A percentile compares a stretch with the other conserved stretches of the same genome.
These are phyloP conservation scores for Chrysoperla carnea DNA, from an alignment of 1,140 invertebrate genomes.

Conservation along the genomic window DNA sequence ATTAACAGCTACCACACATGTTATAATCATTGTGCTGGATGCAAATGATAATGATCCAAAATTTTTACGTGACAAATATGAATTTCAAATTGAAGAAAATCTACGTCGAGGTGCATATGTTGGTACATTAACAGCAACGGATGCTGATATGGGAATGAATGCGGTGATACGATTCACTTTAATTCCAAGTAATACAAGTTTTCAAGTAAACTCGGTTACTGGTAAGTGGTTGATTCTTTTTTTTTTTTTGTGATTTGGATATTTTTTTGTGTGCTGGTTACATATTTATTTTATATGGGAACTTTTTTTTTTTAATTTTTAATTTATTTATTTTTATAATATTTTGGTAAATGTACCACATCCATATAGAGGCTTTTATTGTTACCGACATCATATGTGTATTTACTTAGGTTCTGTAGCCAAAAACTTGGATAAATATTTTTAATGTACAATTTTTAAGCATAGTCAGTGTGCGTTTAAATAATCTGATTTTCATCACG, in stretches of 20 bases:
- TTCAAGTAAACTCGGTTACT: slow-evolving; percentile 62
- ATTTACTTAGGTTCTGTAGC: no score
- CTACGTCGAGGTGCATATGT: slow-evolving; percentile 54
- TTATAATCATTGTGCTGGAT: slow-evolving; percentile 68
- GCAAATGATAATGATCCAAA: slow-evolving; percentile 86
- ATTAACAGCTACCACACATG: slow-evolving; percentile 58
- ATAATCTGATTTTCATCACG: no score
- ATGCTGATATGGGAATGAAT: slow-evolving; percentile 72
- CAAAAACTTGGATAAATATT: no score
- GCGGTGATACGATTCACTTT: slow-evolving; percentile 64
- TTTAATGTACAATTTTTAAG: no score
- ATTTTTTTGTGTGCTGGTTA: no score
- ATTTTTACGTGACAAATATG: slow-evolving; percentile 55
- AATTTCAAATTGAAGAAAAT: slow-evolving; percentile 79
- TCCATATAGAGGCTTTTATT: no score
- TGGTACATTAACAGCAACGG: slow-evolving; percentile 58
- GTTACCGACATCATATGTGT: no score
- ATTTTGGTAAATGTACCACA: no score
- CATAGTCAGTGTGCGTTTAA: no score
- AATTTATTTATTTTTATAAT: no score
- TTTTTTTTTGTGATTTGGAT: not conserved
- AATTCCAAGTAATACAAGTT: slow-evolving; percentile 65
- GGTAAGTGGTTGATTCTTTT: slow-evolving; percentile 63
- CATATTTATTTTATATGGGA: no score
- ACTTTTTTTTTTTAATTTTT: no score